Evolutionary conservation across 2,113 vertebrate genomes (phyloP).

Genomic region (Chamaetylas fuelleborni): DNA sequence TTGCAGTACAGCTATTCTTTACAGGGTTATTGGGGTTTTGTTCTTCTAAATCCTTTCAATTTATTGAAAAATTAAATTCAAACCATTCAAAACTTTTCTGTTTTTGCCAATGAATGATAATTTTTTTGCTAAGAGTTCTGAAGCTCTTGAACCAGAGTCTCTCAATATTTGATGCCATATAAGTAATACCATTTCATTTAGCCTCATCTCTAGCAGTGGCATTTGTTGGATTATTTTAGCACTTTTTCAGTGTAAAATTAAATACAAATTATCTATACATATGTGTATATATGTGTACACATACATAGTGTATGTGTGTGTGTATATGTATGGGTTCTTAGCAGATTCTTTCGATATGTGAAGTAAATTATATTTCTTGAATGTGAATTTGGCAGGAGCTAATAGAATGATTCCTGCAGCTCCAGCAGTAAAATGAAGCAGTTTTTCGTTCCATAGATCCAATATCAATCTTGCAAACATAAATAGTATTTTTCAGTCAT

Average conservation of each 20-base stretch:
- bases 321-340: neutral
- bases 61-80: neutral
- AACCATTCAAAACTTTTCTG: neutral
- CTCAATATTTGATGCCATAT: slow-evolving; percentile 15
- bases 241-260: slow-evolving; percentile 11
- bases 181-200: neutral
- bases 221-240: neutral
- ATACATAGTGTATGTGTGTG: neutral
- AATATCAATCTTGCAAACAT: neutral
- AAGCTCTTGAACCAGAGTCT: slow-evolving; percentile 1
- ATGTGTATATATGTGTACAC: neutral
- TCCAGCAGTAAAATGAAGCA: neutral
- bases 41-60: neutral
- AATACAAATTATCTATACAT: neutral
- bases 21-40: neutral
- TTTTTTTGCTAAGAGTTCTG: neutral
- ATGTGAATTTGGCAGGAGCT: slow-evolving; percentile 6
- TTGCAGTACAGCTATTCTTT: neutral
- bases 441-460: neutral
- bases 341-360: neutral
- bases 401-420: neutral
- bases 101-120: neutral
- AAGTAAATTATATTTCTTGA: slow-evolving; percentile 5
- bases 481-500: neutral
- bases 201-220: neutral